A percentile compares a stretch with the other conserved stretches of the same genome.
Evolutionary conservation across 2,888 invertebrate genomes (phyloP).

Genomic region (Atrina japonica): DNA sequence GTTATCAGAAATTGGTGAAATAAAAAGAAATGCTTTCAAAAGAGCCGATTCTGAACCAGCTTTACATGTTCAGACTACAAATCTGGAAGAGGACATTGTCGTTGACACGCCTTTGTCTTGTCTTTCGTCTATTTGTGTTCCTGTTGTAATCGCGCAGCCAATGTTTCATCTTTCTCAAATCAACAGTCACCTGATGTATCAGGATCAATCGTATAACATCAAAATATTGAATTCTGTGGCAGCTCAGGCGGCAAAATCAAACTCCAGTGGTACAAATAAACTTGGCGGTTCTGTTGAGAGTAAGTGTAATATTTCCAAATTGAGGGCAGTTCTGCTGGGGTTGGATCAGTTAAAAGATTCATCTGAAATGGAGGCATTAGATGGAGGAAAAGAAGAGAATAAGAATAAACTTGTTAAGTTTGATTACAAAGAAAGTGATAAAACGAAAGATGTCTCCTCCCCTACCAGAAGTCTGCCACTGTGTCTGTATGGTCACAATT

Average conservation of each 20-base stretch:
- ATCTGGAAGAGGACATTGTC: too few relatives aligned
- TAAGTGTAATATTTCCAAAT: conserved; percentile 14
- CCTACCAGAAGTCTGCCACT: conserved; percentile 35
- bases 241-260: not conserved
- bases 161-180: conserved; percentile 33
- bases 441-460: not conserved
- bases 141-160: conserved; percentile 59
- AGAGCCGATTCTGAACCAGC: conserved; percentile 6
- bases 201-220: not conserved
- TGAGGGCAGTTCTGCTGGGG: conserved; percentile 27
- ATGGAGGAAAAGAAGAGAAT: not conserved
- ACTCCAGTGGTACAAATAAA: not conserved
- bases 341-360: conserved; percentile 8
- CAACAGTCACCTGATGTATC: conserved; percentile 24
- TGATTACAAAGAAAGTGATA: not conserved
- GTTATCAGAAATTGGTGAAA: not conserved
- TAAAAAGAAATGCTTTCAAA: not conserved
- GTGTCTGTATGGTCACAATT: conserved; percentile 65
- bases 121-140: conserved; percentile 44
- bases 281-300: not conserved
- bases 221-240: not conserved
- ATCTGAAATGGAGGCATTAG: not conserved
- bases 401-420: not conserved
- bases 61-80: not conserved
- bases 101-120: too few relatives aligned